phyloP scores from a whole-genome alignment of 1,140 invertebrate species.

The Hormaphis cornu region DNA sequence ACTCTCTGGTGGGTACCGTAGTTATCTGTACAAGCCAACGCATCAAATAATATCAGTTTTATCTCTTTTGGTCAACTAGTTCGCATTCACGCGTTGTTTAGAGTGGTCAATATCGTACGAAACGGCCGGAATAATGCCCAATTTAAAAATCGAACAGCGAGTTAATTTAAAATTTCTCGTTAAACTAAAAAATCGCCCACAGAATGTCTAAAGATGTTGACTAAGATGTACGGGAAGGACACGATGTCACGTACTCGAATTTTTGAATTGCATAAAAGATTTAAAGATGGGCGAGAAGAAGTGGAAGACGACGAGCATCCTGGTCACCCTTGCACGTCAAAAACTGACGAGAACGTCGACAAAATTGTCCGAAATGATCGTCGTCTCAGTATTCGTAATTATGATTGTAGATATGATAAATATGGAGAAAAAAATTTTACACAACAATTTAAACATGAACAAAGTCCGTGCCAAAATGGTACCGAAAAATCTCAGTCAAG shows the following conservation, averaged over 20 bases:
- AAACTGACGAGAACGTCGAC: constrained; percentile 38
- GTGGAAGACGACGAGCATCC: constrained; percentile 34
- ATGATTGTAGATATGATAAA: neutral
- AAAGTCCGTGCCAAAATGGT: constrained; percentile 1
- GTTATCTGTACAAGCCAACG: neutral
- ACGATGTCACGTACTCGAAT: neutral
- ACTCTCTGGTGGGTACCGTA: too few species aligned
- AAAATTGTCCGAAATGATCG: constrained; percentile 37
- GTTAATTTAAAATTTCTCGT: constrained; percentile 33
- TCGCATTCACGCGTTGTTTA: too few species aligned
- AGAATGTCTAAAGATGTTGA: neutral
- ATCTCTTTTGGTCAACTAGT: neutral
- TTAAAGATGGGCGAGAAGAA: constrained; percentile 10
- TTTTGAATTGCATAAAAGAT: constrained; percentile 32
- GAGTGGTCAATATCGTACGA: too few species aligned
- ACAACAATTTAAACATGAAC: neutral
- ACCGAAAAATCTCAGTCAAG: neutral
- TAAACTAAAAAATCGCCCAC: constrained; percentile 1
- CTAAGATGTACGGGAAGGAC: neutral
- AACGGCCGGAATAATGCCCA: neutral
- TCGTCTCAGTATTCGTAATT: constrained; percentile 31
- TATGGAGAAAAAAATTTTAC: neutral
- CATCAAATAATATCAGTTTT: neutral
- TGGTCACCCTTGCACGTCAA: constrained; percentile 36
- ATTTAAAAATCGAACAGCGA: constrained; percentile 1